Evolutionary conservation across 2,888 invertebrate species (phyloP).

Genomic region (Diachrysia chrysitis): DNA sequence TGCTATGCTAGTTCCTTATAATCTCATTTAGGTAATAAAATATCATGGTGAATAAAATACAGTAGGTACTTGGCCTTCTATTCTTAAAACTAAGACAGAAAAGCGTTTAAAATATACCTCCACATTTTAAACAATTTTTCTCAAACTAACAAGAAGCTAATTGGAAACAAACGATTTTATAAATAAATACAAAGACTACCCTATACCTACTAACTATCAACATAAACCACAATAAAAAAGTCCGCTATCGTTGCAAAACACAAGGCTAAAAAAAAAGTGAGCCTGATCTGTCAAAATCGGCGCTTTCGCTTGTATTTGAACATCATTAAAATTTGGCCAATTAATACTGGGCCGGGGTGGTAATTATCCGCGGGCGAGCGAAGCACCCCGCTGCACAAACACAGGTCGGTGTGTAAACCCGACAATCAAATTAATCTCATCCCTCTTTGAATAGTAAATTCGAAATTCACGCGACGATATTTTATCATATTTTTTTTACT

Average conservation of each 20-base stretch:
- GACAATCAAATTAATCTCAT: constrained; percentile 71
- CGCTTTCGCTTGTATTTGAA: constrained; percentile 68
- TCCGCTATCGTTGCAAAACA: constrained; percentile 17
- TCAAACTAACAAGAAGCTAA: neutral
- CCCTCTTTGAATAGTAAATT: constrained; percentile 46
- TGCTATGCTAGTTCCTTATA: no score
- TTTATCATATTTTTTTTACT: constrained; percentile 12
- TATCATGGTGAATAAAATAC: no score
- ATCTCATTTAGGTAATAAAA: no score
- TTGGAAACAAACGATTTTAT: neutral
- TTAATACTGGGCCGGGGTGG: constrained; percentile 71
- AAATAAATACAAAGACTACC: neutral
- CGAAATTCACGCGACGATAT: constrained; percentile 23
- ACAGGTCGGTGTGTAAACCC: constrained; percentile 54
- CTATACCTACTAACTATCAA: neutral
- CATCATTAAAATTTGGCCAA: constrained; percentile 81
- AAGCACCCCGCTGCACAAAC: constrained; percentile 57
- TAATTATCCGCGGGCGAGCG: constrained; percentile 67
- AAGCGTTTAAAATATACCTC: no score
- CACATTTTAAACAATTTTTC: no score
- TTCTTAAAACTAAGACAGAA: no score
- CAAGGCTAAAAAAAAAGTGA: constrained; percentile 21
- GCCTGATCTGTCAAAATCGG: constrained; percentile 27
- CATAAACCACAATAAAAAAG: neutral
- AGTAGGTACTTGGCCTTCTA: no score